These are phyloP conservation scores for Holcopasites calliopsidis DNA, from an alignment of 1,140 invertebrate genomes.

Conservation along the genomic window DNA sequence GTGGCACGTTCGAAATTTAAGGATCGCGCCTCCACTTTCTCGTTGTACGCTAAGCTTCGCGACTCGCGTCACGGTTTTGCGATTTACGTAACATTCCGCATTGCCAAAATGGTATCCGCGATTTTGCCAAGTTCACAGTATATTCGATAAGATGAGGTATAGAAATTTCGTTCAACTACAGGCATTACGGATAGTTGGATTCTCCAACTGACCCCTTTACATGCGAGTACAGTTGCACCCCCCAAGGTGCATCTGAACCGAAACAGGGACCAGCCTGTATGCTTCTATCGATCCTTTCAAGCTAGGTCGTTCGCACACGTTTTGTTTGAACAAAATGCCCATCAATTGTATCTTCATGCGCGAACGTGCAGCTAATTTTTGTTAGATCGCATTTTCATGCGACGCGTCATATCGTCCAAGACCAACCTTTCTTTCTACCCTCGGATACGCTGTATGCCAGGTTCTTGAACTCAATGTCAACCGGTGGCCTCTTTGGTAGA, in stretches of 20 bases:
- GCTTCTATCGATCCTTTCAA: slow-evolving; percentile 72
- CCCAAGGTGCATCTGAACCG: slow-evolving; percentile 59
- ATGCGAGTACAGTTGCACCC: slow-evolving; percentile 49
- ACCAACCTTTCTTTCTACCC: slow-evolving; percentile 86
- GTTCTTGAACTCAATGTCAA: slow-evolving; percentile 92
- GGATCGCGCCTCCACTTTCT: background rate
- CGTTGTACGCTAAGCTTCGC: background rate
- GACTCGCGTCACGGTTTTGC: background rate
- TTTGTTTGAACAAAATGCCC: slow-evolving; percentile 40
- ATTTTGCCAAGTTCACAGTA: slow-evolving; percentile 27
- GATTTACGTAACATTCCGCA: slow-evolving; percentile 1
- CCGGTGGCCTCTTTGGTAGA: slow-evolving; percentile 89
- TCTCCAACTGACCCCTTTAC: slow-evolving; percentile 49
- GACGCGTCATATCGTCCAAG: background rate
- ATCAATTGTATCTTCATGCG: background rate
- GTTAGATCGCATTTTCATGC: background rate
- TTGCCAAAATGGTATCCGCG: slow-evolving; percentile 25
- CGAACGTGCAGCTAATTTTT: background rate
- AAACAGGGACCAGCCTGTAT: slow-evolving; percentile 59
- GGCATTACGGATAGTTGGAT: background rate
- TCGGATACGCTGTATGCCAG: slow-evolving; percentile 92
- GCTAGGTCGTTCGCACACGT: slow-evolving; percentile 65
- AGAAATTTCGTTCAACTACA: background rate
- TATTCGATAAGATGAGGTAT: background rate
- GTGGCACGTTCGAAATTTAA: background rate